Evolutionary conservation across 2,113 vertebrate species (phyloP), one percentile per base, ranked within the genome.

Genomic region (Rhea pennata): DNA sequence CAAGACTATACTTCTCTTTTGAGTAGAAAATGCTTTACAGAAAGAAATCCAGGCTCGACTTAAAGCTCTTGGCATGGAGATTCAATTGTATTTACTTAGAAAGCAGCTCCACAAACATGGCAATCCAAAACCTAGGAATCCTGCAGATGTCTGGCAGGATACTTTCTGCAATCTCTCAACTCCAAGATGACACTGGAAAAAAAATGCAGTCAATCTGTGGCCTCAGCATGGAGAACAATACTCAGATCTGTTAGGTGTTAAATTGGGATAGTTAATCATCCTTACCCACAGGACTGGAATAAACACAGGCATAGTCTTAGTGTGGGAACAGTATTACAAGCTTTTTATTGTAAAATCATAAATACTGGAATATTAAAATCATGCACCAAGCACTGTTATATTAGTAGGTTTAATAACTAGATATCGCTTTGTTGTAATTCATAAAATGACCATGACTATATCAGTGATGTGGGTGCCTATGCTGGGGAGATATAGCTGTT

Each of bases 331-430:
- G 36, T 65, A 4, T 65, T 87, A 80, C 78, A 85, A 50, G 9
- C 10, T 53, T 79, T 90, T 92, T 87, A 79, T 33, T 91, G 48
- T 40, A 40, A 70, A 7, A 1, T 42, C 48, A 85, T 73, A 94
- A 92, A 89, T 39, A 92, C 72, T 67, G 5, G 14, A 74, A 78
- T 72, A 76, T 81, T 94, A 95, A 92, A 92, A 50, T 15, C 24
- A 23, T 27, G 22, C 61, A 40, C 19, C 53, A 73, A 16, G 16
- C 42, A 54, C 31, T 54, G 36, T 62, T 89, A 29, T 33, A 85
- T 91, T 87, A 77, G 9, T 33, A 83, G 17, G 23, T 86, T 92
- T 96, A 86, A 79, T 92, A 92, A 59, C 56, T 61, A 64, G 56
- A 59, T 90, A 90, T 65, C 90, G 70, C 70, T 81, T 92, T 79